Evolutionary conservation across 2,888 invertebrate species (phyloP).

Genomic region (Oligia fasciuncula): DNA sequence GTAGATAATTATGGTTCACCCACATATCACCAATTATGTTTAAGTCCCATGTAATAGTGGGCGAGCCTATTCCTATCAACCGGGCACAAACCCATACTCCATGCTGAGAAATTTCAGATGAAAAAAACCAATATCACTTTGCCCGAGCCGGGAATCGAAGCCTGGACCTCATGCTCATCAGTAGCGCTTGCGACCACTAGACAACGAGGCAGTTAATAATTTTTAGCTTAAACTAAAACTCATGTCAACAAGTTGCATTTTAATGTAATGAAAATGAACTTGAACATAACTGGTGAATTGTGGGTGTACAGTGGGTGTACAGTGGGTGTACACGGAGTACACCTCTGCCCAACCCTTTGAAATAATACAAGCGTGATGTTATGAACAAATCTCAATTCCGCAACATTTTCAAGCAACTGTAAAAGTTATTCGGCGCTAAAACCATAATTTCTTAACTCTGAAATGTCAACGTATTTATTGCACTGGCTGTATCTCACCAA

Average conservation of each 20-base stretch:
- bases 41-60: not conserved
- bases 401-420: not conserved
- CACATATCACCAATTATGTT: not conserved
- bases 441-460: constrained; percentile 21
- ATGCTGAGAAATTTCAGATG: not conserved
- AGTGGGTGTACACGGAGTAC: too few relatives aligned
- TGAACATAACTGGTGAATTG: not conserved
- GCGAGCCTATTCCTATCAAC: not conserved
- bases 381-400: not conserved
- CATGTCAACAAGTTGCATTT: not conserved
- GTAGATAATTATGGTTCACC: not conserved
- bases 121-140: not conserved
- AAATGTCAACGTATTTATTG: constrained; percentile 43
- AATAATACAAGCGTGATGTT: not conserved
- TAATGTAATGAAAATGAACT: not conserved
- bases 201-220: not conserved
- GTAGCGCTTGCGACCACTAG: not conserved
- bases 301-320: not conserved
- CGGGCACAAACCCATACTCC: not conserved
- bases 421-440: constrained; percentile 35
- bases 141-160: not conserved
- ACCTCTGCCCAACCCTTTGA: not conserved
- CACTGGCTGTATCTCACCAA: constrained; percentile 4
- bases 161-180: not conserved
- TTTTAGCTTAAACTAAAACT: not conserved